Evolutionary conservation across 2,797 vertebrate genomes (phyloP).

Genomic region (Sebastes taczanowskii): DNA sequence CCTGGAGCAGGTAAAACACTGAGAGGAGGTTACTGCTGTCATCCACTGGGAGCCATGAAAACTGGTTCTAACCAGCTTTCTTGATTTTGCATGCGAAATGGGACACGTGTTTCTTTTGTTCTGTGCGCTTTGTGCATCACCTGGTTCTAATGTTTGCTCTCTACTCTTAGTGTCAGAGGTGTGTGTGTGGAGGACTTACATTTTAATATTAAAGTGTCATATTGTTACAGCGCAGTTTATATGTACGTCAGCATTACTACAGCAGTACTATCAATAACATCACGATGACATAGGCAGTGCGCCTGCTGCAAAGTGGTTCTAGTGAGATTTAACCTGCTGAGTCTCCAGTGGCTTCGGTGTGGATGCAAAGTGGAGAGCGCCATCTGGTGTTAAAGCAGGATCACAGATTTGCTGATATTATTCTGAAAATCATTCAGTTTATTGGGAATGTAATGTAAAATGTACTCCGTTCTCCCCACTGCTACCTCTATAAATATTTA

Average conservation of each 20-base stretch:
- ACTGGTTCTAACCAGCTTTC: slow-evolving; percentile 36
- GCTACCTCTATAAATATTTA: neutral
- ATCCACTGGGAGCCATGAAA: slow-evolving; percentile 13
- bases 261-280: neutral
- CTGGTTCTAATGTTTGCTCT: neutral
- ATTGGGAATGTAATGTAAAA: neutral
- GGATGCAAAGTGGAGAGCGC: slow-evolving; percentile 9
- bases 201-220: neutral
- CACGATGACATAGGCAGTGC: neutral
- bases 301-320: neutral
- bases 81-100: neutral
- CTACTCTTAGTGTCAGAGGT: neutral
- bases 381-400: slow-evolving; percentile 49
- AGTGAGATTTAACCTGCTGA: neutral
- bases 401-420: neutral
- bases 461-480: neutral
- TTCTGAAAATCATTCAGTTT: neutral
- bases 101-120: neutral
- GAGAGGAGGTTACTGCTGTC: slow-evolving; percentile 17
- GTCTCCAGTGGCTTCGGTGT: neutral
- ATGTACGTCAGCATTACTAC: no score
- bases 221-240: neutral
- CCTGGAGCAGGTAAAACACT: neutral
- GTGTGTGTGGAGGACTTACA: neutral
- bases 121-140: neutral